These are phyloP conservation scores for Entosphenus tridentatus DNA, from an alignment of 2,113 vertebrate genomes.

Conservation along the genomic window DNA sequence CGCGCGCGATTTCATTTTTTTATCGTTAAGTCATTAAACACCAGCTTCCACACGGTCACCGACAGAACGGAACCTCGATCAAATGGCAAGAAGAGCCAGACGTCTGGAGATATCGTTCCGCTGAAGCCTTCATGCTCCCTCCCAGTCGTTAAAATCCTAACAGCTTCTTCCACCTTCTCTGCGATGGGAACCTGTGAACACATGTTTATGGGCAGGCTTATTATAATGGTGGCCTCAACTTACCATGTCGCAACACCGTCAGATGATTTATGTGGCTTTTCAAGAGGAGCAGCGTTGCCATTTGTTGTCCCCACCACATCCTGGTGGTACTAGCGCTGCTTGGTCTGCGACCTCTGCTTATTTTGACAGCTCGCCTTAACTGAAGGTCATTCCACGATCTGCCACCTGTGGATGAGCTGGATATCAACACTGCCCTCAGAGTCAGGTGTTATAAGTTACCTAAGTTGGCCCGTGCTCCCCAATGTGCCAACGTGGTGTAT, in stretches of 20 bases:
- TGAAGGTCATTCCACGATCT: conserved; percentile 4
- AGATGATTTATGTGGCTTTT: background rate
- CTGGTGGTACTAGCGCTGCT: background rate
- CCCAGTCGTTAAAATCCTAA: background rate
- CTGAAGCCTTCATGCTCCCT: background rate
- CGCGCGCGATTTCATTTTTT: background rate
- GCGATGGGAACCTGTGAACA: background rate
- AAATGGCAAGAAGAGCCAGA: background rate
- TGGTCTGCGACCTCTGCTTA: conserved; percentile 1
- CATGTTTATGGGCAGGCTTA: conserved; percentile 1
- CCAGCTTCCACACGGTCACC: background rate
- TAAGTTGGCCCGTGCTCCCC: no score
- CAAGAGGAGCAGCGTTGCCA: background rate
- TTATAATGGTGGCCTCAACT: conserved; percentile 3
- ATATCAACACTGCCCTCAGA: background rate
- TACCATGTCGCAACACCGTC: background rate
- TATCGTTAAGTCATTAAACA: background rate
- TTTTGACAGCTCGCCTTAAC: background rate
- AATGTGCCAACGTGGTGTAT: no score
- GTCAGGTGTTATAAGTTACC: no score
- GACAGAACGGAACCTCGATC: background rate
- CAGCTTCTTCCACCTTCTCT: background rate
- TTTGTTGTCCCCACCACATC: background rate
- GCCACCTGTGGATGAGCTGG: background rate
- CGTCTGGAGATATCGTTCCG: background rate